Conservation (phyloP, 2,113 vertebrate species). For the Pyxicephalus adspersus region DNA sequence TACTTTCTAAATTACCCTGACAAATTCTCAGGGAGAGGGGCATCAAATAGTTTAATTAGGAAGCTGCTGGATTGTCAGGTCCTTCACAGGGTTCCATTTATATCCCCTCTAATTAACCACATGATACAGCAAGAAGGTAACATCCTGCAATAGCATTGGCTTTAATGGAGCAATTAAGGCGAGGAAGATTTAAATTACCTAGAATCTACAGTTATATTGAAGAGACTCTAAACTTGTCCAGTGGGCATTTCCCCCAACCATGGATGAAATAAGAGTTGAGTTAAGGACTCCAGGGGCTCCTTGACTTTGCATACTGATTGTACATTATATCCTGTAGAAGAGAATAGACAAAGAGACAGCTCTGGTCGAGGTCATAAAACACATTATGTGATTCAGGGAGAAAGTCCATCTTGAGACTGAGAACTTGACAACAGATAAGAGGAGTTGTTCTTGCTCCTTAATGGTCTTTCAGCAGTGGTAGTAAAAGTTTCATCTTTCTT, state of each 20-base stretch:
- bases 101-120: conserved; percentile 55
- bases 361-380: conserved; percentile 45
- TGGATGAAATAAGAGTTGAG: conserved; percentile 54
- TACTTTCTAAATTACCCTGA: conserved; percentile 56
- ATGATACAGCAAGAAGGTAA: conserved; percentile 49
- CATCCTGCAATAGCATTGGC: conserved; percentile 44
- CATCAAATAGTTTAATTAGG: conserved; percentile 57
- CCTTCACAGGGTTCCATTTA: conserved; percentile 53
- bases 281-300: conserved; percentile 41
- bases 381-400: conserved; percentile 40
- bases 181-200: conserved; percentile 55
- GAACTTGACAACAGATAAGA: conserved; percentile 17
- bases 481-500: not conserved
- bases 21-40: conserved; percentile 51
- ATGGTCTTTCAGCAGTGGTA: not conserved
- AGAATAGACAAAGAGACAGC: conserved; percentile 40
- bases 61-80: conserved; percentile 49
- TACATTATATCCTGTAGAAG: conserved; percentile 51
- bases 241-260: conserved; percentile 50
- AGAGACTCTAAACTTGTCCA: conserved; percentile 48
- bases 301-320: conserved; percentile 57
- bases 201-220: conserved; percentile 48
- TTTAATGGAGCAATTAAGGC: conserved; percentile 55
- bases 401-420: conserved; percentile 5
- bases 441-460: not conserved